These are phyloP conservation scores for Agriotes lineatus DNA, from an alignment of 2,888 invertebrate species.

Conservation along the genomic window DNA sequence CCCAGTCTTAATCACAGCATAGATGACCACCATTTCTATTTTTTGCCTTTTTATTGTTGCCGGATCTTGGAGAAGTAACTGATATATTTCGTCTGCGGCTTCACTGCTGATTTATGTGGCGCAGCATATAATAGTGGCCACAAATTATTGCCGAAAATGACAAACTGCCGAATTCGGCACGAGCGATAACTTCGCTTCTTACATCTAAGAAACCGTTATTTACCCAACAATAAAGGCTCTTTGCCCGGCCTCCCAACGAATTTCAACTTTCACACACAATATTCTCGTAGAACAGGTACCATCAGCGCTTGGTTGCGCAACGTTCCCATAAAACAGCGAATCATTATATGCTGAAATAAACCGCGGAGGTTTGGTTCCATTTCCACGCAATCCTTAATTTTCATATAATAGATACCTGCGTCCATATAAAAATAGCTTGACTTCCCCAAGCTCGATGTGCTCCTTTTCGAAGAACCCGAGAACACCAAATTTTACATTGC, in stretches of 20 bases:
- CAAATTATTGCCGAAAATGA: not conserved
- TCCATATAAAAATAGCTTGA: constrained; percentile 22
- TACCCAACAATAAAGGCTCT: too few relatives aligned
- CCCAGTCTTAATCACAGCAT: constrained; percentile 1
- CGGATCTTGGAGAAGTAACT: constrained; percentile 20
- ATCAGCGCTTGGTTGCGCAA: not conserved
- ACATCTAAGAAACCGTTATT: too few relatives aligned
- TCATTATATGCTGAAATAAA: constrained; percentile 26
- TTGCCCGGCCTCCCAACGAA: too few relatives aligned
- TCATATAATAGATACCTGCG: constrained; percentile 26
- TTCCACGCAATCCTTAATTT: constrained; percentile 34
- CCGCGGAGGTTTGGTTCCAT: constrained; percentile 26
- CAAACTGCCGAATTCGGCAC: too few relatives aligned
- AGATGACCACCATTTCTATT: constrained; percentile 7
- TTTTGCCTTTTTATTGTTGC: constrained; percentile 17
- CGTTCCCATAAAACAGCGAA: constrained; percentile 23
- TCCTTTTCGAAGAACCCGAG: constrained; percentile 24
- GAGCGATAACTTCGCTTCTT: too few relatives aligned
- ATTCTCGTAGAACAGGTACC: not conserved
- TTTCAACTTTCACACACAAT: constrained; percentile 27
- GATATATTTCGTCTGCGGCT: constrained; percentile 17
- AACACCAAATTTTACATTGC: too few relatives aligned
- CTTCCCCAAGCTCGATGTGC: constrained; percentile 22
- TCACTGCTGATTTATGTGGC: not conserved
- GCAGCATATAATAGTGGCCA: not conserved